Evolutionary conservation across 2,113 vertebrate genomes (phyloP), one percentile per base, ranked within the genome.

Genomic region (Corythoichthys intestinalis): DNA sequence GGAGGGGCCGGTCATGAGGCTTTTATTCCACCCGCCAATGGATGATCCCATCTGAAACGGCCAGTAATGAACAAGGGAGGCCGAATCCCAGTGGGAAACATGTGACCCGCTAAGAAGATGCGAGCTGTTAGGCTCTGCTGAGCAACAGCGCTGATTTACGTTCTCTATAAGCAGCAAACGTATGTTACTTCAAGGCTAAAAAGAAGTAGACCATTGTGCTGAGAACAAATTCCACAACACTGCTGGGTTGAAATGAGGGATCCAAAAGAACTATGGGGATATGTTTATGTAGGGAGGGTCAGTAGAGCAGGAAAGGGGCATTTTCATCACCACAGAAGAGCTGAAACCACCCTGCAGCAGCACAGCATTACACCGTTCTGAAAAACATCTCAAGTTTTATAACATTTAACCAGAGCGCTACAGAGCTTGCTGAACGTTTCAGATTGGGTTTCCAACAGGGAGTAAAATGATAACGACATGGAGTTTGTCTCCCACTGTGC

Each of bases 1-100:
- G 79, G 75, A 76, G 79, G 81, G 78, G 65, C 73, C 4, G 20
- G 79, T 83, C 78, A 79, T 68, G 75, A 63, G 78, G 77, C 71
- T 77, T 78, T 83, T 66, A 72, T 73, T 77, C 64, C 38, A 59
- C 61, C 8, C 70, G 77, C 82, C 82, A 80, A 77, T 83, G 75
- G 74, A 61, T 37, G 67, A 76, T 56, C 60, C 39, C 20, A 4
- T 81, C 66, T 67, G 56, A 69, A 73, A 74, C 4, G 48, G 34
- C 69, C 73, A 69, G 37, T 66, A 67, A 64, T 44, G 61, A 62
- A 71, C 34, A 50, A 69, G 72, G 62, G 53, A 69, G 48, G 17
- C 65, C 73, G 66, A 78, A 71, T 65, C 70, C 63, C 46, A 35
- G 37, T 35, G 60, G 61, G 72, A 76, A 78, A 65, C 74, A 72